A percentile compares a stretch with the other conserved stretches of the same genome.
phyloP scores from a whole-genome alignment of 2,888 invertebrate genomes.

The Scaeva pyrastri region DNA sequence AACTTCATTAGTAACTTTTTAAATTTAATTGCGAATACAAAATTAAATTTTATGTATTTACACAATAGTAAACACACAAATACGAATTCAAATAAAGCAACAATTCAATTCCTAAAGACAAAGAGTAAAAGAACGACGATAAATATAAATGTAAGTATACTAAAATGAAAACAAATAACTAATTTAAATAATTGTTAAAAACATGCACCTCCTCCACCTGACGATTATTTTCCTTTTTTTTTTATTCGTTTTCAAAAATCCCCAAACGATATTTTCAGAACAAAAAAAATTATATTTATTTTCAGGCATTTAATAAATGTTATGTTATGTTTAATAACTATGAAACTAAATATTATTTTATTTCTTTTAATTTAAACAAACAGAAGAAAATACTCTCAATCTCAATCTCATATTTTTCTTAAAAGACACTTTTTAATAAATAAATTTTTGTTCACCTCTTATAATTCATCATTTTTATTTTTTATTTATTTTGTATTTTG shows the following conservation, averaged over 20 bases:
- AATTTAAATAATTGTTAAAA: slow-evolving; percentile 30
- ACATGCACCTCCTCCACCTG: slow-evolving; percentile 64
- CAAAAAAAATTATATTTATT: background rate
- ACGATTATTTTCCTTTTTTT: slow-evolving; percentile 15
- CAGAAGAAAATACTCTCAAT: slow-evolving; percentile 49
- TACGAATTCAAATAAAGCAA: background rate
- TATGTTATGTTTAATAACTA: background rate
- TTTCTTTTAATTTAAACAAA: background rate
- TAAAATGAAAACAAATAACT: background rate
- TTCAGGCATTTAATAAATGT: background rate
- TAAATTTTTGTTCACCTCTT: background rate
- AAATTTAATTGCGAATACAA: slow-evolving; percentile 2
- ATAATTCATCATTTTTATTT: background rate
- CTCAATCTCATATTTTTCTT: slow-evolving; percentile 74
- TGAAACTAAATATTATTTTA: background rate
- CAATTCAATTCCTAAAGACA: background rate
- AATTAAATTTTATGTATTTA: background rate
- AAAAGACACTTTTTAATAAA: background rate
- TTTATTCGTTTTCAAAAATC: background rate
- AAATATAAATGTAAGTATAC: background rate
- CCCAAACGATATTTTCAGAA: background rate
- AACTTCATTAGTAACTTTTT: slow-evolving; percentile 10
- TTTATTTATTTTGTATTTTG: background rate
- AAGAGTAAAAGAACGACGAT: slow-evolving; percentile 2
- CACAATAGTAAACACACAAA: background rate